A percentile compares a stretch with the other conserved stretches of the same genome.
These are phyloP conservation scores for Lepisosteus osseus DNA, from an alignment of 2,113 vertebrate genomes.

Conservation along the genomic window DNA sequence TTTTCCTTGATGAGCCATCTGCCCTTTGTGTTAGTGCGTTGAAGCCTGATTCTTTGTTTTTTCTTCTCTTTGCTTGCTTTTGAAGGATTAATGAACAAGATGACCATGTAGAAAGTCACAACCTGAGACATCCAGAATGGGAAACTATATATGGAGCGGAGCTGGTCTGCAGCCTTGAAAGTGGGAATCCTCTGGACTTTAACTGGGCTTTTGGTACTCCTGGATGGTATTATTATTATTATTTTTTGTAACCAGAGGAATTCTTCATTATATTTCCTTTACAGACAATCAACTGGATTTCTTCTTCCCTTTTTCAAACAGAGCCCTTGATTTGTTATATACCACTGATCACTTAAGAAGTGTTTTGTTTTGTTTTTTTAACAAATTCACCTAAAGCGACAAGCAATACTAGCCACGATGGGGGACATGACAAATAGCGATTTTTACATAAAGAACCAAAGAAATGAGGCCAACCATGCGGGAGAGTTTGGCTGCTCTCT, in stretches of 20 bases:
- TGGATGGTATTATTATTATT: constrained; percentile 47
- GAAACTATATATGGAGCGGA: constrained; percentile 82
- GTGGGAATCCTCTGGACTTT: constrained; percentile 55
- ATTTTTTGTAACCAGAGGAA: constrained; percentile 25
- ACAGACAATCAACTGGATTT: constrained; percentile 45
- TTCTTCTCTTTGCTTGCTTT: constrained; percentile 30
- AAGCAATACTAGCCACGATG: constrained; percentile 66
- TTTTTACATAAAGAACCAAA: constrained; percentile 99
- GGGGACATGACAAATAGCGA: constrained; percentile 98
- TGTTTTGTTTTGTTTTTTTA: no score
- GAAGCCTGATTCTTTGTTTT: neutral
- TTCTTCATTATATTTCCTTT: constrained; percentile 8
- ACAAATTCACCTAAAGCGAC: neutral
- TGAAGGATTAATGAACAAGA: constrained; percentile 78
- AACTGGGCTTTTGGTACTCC: constrained; percentile 42
- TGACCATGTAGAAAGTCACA: constrained; percentile 88
- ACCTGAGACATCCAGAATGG: constrained; percentile 78
- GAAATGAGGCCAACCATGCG: constrained; percentile 86
- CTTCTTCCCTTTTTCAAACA: constrained; percentile 24
- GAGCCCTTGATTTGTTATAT: neutral
- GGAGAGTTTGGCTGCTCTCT: constrained; percentile 87
- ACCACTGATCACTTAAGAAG: no score
- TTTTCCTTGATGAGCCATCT: neutral
- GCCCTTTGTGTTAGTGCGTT: no score
- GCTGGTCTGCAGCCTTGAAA: constrained; percentile 88